Conservation (phyloP, 2,888 invertebrate species). For the Pyrochroa serraticornis region DNA sequence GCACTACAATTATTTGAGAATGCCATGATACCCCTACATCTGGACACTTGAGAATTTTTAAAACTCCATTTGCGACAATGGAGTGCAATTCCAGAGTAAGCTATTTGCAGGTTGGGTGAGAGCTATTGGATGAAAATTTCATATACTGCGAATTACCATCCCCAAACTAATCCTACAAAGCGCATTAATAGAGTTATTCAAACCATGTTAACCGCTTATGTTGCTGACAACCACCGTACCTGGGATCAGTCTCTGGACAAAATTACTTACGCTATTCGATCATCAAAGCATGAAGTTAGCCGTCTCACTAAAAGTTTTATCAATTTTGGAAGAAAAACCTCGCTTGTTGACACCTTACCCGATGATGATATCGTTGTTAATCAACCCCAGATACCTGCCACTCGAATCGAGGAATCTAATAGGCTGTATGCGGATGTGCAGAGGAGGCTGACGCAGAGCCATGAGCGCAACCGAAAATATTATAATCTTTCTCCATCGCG, state of each 20-base stretch:
- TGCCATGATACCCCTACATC: too few relatives aligned
- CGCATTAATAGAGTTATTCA: conserved; percentile 43
- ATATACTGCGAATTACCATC: conserved; percentile 40
- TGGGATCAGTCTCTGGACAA: conserved; percentile 29
- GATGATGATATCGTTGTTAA: too few relatives aligned
- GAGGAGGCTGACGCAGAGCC: background rate
- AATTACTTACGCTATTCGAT: conserved; percentile 24
- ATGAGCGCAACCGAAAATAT: conserved; percentile 1
- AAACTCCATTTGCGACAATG: conserved; percentile 40
- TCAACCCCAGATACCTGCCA: too few relatives aligned
- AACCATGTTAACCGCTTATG: conserved; percentile 43
- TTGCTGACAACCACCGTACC: conserved; percentile 33
- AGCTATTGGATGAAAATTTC: background rate
- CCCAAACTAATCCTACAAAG: conserved; percentile 46
- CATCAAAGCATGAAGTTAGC: conserved; percentile 25
- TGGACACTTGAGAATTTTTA: too few relatives aligned
- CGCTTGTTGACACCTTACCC: background rate
- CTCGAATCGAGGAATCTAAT: background rate
- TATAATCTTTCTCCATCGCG: conserved; percentile 28
- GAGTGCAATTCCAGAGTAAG: conserved; percentile 29
- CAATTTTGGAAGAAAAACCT: conserved; percentile 28
- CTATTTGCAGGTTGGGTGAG: background rate
- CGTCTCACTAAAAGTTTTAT: conserved; percentile 23
- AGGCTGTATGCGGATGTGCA: conserved; percentile 9
- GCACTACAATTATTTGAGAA: too few relatives aligned